Percentiles rank a stretch among this genome's conserved stretches.
These are phyloP conservation scores for Hippocampus abdominalis DNA, from an alignment of 2,113 vertebrate species.

Conservation along the genomic window DNA sequence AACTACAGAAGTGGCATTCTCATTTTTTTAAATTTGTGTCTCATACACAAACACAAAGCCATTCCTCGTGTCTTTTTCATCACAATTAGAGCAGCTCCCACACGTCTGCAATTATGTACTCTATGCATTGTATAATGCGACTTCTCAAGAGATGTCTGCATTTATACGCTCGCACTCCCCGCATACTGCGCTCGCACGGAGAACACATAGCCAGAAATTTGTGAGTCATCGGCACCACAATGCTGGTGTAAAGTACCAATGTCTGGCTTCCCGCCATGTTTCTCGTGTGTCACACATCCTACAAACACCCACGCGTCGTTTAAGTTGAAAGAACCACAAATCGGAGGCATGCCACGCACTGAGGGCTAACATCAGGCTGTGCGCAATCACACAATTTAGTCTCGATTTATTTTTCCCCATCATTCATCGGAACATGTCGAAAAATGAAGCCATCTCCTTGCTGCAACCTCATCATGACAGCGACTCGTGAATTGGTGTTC, in stretches of 20 bases:
- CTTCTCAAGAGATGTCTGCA: conserved; percentile 25
- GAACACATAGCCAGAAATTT: conserved; percentile 10
- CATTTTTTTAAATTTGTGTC: neutral
- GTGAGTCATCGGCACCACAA: conserved; percentile 50
- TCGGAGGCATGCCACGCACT: conserved; percentile 37
- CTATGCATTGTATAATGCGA: conserved; percentile 32
- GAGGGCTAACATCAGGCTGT: conserved; percentile 23
- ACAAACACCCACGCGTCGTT: conserved; percentile 54
- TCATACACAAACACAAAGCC: neutral
- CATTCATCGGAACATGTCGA: conserved; percentile 16
- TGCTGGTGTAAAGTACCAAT: conserved; percentile 46
- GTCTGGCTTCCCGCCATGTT: conserved; percentile 47
- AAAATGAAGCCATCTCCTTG: neutral
- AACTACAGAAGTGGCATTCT: neutral
- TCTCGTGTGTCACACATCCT: conserved; percentile 45
- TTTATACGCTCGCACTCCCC: conserved; percentile 14
- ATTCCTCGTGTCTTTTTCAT: neutral
- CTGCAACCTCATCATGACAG: neutral
- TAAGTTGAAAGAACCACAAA: conserved; percentile 45
- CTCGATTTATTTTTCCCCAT: neutral
- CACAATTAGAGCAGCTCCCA: neutral
- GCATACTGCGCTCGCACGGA: conserved; percentile 7
- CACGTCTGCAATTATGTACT: conserved; percentile 26
- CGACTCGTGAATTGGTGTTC: neutral
- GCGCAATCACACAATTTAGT: conserved; percentile 13